Evolutionary conservation across 2,113 vertebrate species (phyloP).

Genomic region (Eulacestoma nigropectus): DNA sequence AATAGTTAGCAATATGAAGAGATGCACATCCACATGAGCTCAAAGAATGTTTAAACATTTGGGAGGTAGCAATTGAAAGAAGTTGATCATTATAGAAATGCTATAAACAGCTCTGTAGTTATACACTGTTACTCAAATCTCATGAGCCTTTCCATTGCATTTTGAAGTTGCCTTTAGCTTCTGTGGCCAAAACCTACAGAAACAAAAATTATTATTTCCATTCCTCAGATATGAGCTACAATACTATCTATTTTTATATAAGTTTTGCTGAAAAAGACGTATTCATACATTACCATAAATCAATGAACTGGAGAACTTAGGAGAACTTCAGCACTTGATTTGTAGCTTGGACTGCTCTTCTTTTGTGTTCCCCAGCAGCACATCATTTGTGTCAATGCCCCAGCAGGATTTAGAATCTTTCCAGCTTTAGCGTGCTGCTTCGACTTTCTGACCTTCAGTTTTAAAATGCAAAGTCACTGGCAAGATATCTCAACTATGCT

Average conservation of each 20-base stretch:
- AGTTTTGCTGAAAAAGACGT: not conserved
- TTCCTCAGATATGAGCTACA: not conserved
- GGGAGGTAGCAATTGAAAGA: not conserved
- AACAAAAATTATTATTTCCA: not conserved
- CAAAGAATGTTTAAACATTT: not conserved
- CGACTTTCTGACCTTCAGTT: slow-evolving; percentile 42
- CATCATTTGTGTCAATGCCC: not conserved
- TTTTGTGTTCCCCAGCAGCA: not conserved
- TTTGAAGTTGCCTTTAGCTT: not conserved
- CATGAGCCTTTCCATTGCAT: not conserved
- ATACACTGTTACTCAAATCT: not conserved
- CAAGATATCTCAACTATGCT: not conserved
- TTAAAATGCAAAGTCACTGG: slow-evolving; percentile 34
- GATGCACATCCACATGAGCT: not conserved
- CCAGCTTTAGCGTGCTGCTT: not conserved
- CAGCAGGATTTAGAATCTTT: not conserved
- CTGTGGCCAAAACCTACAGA: not conserved
- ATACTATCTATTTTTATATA: not conserved
- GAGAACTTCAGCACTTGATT: not conserved
- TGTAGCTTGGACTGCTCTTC: not conserved
- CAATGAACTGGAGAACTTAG: not conserved
- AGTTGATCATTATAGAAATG: not conserved
- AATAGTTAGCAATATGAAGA: not conserved
- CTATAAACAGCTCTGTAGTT: not conserved
- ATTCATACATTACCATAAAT: slow-evolving; percentile 35